Evolutionary conservation across 2,888 invertebrate species (phyloP), one percentile per base, ranked within the genome.

Genomic region (Morpho helenor): DNA sequence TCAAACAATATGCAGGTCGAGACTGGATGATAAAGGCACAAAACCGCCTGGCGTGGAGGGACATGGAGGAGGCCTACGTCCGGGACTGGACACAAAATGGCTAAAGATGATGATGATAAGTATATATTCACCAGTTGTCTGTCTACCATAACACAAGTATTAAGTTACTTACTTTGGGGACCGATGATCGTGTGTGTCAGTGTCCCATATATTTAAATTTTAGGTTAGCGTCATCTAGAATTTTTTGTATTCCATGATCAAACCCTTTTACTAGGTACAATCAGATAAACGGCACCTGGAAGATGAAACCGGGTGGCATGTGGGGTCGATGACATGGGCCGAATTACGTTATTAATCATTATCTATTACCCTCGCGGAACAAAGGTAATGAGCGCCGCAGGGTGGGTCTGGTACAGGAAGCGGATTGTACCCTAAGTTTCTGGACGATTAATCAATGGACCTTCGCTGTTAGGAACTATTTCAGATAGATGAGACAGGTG

Each of bases 291-390:
- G 66, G 73, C 87, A 87, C 87, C 89, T 88, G 89, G 89, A 70
- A 79, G 81, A 82, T 83, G 82, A 80, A 81, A 81, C 79, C 70
- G 77, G 79, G 78, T 75, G 75, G 80, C 77, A 77, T 79, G 72
- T 75, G 78, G 75, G 53, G 71, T 69, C 82, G 85, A 87, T 88
- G 88, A 88, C 87, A 40, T 73, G 81, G 76, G 77, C 77, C 82
- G 83, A 85, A 87, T 86, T 82, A 80, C 76, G 80, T 82, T 83
- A 88, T 89, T 87, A 88, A 89, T 89, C 87, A 87, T 82, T 83
- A 87, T 83, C 80, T 75, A 73, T 75, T 76, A 79, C 80, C 81
- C 79, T 79, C 42, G 71, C 68, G 66, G 68, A 68, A 70, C 66
- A 65, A 68, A 62, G 64, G 84, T 62, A 62, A 60, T 62, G 82